Evolutionary conservation across 2,113 vertebrate genomes (phyloP).

Genomic region (Silurus meridionalis): DNA sequence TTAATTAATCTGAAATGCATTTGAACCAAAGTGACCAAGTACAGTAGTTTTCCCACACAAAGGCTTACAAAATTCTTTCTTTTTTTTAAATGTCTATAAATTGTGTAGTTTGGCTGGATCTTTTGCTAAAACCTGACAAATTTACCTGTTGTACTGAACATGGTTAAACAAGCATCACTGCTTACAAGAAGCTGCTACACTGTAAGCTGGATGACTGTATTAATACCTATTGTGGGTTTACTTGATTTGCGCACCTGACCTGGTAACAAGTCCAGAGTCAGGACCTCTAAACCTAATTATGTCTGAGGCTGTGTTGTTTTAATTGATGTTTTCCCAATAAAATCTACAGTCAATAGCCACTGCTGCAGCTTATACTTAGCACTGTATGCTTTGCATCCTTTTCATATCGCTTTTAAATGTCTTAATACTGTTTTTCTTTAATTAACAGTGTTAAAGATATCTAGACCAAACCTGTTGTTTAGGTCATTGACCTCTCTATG

Average conservation of each 20-base stretch:
- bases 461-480: not conserved
- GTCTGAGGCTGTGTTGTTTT: not conserved
- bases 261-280: not conserved
- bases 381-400: not conserved
- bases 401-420: not conserved
- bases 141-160: not conserved
- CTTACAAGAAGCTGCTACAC: not conserved
- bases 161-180: not conserved
- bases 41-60: not conserved
- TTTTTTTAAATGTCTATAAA: not conserved
- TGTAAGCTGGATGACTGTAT: not conserved
- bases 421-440: not conserved
- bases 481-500: not conserved
- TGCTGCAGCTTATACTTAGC: not conserved
- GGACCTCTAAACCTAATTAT: not conserved
- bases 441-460: not conserved
- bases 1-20: not conserved
- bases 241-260: not conserved
- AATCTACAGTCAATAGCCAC: not conserved
- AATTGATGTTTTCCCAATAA: not conserved
- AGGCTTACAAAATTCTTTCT: not conserved
- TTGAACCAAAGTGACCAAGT: not conserved
- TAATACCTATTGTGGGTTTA: not conserved
- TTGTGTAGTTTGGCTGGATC: not conserved
- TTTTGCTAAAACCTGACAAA: not conserved